phyloP scores from a whole-genome alignment of 2,888 invertebrate species.

The Drepana falcataria region DNA sequence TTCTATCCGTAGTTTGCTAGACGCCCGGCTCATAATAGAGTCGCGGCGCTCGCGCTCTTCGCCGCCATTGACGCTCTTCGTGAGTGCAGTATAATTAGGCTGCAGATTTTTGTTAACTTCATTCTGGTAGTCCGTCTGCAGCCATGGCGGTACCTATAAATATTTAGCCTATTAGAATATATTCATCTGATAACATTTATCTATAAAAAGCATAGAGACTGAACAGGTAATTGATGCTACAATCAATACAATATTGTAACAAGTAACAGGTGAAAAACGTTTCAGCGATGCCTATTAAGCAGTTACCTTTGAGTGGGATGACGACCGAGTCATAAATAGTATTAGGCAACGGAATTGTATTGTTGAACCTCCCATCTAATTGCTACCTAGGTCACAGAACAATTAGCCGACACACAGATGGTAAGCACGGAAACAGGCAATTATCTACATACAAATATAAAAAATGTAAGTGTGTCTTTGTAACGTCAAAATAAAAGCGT shows the following conservation, averaged over 20 bases:
- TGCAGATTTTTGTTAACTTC: constrained; percentile 73
- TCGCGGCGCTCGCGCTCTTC: constrained; percentile 64
- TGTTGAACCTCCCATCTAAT: not conserved
- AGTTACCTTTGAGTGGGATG: too few species aligned
- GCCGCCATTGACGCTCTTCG: constrained; percentile 54
- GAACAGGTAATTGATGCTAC: too few species aligned
- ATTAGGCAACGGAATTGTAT: too few species aligned
- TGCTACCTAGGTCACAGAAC: not conserved
- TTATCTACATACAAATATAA: not conserved
- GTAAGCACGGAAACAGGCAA: not conserved
- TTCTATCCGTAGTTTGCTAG: constrained; percentile 66
- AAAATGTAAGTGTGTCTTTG: not conserved
- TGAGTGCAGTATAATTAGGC: constrained; percentile 65
- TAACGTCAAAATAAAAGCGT: too few species aligned
- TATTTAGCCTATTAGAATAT: too few species aligned
- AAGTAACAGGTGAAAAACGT: too few species aligned
- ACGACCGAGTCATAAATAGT: not conserved
- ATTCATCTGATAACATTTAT: not conserved
- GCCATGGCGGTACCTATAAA: constrained; percentile 85
- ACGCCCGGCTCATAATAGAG: constrained; percentile 69
- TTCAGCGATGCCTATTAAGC: too few species aligned
- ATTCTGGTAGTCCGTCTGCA: constrained; percentile 81
- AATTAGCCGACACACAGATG: not conserved
- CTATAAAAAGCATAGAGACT: too few species aligned
- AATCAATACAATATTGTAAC: too few species aligned